Evolutionary conservation across 1,140 invertebrate genomes (phyloP).

Genomic region (Drosophila lowei): DNA sequence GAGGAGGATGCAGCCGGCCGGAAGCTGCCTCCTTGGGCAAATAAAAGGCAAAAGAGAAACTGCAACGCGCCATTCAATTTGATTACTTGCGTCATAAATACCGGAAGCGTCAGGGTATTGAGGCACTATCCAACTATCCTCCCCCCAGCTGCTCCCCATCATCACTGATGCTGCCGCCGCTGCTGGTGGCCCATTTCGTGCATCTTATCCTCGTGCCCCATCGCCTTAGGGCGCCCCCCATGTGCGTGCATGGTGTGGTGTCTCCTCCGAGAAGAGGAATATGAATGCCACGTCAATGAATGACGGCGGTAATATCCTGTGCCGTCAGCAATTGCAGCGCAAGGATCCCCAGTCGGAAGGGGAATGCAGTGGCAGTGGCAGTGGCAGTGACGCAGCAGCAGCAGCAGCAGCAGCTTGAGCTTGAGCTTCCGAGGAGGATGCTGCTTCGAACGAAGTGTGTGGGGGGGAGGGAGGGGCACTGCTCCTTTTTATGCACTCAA

Average conservation of each 20-base stretch:
- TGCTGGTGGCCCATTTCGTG: no score
- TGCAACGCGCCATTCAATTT: constrained; percentile 79
- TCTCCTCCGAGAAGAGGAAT: constrained; percentile 40
- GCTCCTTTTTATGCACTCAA: constrained; percentile 71
- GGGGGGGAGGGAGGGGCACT: background rate
- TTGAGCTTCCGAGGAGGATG: constrained; percentile 11
- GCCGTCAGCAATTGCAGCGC: constrained; percentile 63
- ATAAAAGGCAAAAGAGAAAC: constrained; percentile 69
- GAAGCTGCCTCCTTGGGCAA: constrained; percentile 47
- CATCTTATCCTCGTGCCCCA: no score
- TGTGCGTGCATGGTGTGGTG: constrained; percentile 58
- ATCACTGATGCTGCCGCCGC: background rate
- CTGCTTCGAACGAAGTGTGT: background rate
- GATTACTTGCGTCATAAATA: constrained; percentile 81
- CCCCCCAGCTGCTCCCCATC: background rate
- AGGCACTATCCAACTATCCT: constrained; percentile 53
- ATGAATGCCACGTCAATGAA: constrained; percentile 66
- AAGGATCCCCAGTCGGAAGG: constrained; percentile 4
- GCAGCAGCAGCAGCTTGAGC: constrained; percentile 60
- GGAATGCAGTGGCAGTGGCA: background rate
- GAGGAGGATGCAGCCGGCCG: constrained; percentile 26
- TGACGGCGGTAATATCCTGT: constrained; percentile 81
- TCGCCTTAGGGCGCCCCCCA: background rate
- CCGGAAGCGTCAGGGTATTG: constrained; percentile 79
- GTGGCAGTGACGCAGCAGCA: no score